Evolutionary conservation across 1,140 invertebrate genomes (phyloP).

Genomic region (Hypsibius dujardini): DNA sequence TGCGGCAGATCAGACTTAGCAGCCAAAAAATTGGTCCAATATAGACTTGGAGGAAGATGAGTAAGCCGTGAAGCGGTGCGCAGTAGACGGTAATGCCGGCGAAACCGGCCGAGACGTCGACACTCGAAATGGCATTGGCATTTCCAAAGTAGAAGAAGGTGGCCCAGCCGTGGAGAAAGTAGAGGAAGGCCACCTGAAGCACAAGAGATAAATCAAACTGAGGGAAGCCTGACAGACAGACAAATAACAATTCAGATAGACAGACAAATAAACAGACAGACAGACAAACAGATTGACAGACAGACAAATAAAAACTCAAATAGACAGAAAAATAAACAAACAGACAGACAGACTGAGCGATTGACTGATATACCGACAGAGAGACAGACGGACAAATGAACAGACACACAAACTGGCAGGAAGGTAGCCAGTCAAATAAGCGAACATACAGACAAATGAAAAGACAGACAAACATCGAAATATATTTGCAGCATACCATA

Average conservation of each 20-base stretch:
- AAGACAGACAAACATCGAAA: too few species aligned
- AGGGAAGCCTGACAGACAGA: neutral
- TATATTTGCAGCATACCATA: too few species aligned
- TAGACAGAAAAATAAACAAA: too few species aligned
- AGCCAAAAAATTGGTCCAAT: slow-evolving; percentile 32
- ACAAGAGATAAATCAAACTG: neutral
- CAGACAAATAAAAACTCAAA: too few species aligned
- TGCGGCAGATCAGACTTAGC: slow-evolving; percentile 20
- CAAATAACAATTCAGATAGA: slow-evolving; percentile 19
- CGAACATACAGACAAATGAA: too few species aligned
- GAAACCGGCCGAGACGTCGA: slow-evolving; percentile 73
- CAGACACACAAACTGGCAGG: too few species aligned
- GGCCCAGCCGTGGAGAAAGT: slow-evolving; percentile 17
- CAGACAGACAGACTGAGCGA: too few species aligned
- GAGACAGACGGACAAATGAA: too few species aligned
- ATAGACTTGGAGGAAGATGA: slow-evolving; percentile 45
- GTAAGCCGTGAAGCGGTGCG: slow-evolving; percentile 42
- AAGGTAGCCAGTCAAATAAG: too few species aligned
- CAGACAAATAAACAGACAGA: slow-evolving; percentile 44
- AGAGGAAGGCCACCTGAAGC: slow-evolving; percentile 7
- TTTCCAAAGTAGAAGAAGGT: slow-evolving; percentile 44
- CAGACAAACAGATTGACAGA: too few species aligned
- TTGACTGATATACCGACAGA: too few species aligned
- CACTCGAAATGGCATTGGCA: slow-evolving; percentile 70
- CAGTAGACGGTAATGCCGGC: slow-evolving; percentile 59